Evolutionary conservation across 1,140 invertebrate genomes (phyloP).

Genomic region (Trigoniulus corallinus): DNA sequence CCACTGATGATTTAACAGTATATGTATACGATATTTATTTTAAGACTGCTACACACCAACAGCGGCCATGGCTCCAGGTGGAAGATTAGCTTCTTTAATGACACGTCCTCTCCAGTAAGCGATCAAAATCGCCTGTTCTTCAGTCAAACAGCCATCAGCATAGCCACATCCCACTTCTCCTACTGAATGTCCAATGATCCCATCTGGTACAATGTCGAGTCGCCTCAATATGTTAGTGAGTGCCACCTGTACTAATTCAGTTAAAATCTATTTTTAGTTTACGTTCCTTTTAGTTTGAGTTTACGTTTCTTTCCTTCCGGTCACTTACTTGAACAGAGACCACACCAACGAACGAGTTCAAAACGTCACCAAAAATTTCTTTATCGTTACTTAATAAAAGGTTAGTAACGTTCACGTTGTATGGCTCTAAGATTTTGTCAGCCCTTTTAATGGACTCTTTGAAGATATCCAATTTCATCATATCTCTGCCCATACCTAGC

Average conservation of each 20-base stretch:
- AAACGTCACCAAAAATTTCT: constrained; percentile 56
- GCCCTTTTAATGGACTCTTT: constrained; percentile 53
- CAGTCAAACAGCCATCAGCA: constrained; percentile 82
- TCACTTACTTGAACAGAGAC: constrained; percentile 89
- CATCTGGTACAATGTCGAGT: constrained; percentile 68
- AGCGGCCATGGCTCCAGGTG: constrained; percentile 65
- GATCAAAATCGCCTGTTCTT: constrained; percentile 77
- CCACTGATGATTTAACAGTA: background rate
- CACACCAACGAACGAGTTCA: constrained; percentile 82
- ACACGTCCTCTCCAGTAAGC: constrained; percentile 81
- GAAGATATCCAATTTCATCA: constrained; percentile 67
- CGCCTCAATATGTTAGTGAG: constrained; percentile 65
- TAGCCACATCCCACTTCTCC: constrained; percentile 92
- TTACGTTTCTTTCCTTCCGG: constrained; percentile 8
- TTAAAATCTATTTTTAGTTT: background rate
- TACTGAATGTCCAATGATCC: constrained; percentile 89
- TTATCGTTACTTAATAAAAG: constrained; percentile 61
- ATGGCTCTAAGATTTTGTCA: constrained; percentile 51
- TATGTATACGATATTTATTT: background rate
- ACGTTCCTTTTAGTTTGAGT: background rate
- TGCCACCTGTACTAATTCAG: constrained; percentile 72
- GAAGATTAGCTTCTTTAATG: constrained; percentile 58
- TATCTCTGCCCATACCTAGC: constrained; percentile 73
- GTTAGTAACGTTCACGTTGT: constrained; percentile 61
- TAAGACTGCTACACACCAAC: constrained; percentile 29